phyloP scores from a whole-genome alignment of 2,888 invertebrate species.

The Trimorus sp. region DNA sequence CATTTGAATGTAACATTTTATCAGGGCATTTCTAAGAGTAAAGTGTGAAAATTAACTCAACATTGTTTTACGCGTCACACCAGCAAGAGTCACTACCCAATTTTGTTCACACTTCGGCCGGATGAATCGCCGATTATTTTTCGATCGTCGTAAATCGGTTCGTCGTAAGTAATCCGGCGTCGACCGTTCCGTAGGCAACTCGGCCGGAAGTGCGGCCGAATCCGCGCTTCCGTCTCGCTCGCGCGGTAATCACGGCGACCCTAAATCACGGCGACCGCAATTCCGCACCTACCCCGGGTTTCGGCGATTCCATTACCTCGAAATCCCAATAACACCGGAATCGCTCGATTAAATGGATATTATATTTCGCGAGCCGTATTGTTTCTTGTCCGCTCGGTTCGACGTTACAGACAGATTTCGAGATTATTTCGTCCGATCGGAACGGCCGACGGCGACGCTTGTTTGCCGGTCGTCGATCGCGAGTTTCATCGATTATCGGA shows the following conservation, averaged over 20 bases:
- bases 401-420: conserved; percentile 20
- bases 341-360: conserved; percentile 57
- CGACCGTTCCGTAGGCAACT: conserved; percentile 71
- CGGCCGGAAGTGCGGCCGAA: conserved; percentile 54
- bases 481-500: conserved; percentile 9
- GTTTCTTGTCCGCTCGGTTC: conserved; percentile 12
- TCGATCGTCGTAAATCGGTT: conserved; percentile 30
- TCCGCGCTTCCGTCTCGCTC: conserved; percentile 29
- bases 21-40: no score
- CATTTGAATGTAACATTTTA: no score
- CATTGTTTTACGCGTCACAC: no score
- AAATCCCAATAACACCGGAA: conserved; percentile 53
- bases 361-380: conserved; percentile 45
- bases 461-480: background rate
- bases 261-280: conserved; percentile 58
- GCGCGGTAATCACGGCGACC: conserved; percentile 57
- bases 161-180: conserved; percentile 76
- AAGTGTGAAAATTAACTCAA: no score
- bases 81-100: no score
- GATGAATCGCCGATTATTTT: conserved; percentile 64
- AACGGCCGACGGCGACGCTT: background rate
- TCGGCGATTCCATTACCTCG: conserved; percentile 50
- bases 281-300: conserved; percentile 53
- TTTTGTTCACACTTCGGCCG: no score
- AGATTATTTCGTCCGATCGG: conserved; percentile 19